Percentiles rank a stretch among this genome's conserved stretches.
Evolutionary conservation across 2,797 vertebrate species (phyloP).

Genomic region (Scolopax bukidnonensis): DNA sequence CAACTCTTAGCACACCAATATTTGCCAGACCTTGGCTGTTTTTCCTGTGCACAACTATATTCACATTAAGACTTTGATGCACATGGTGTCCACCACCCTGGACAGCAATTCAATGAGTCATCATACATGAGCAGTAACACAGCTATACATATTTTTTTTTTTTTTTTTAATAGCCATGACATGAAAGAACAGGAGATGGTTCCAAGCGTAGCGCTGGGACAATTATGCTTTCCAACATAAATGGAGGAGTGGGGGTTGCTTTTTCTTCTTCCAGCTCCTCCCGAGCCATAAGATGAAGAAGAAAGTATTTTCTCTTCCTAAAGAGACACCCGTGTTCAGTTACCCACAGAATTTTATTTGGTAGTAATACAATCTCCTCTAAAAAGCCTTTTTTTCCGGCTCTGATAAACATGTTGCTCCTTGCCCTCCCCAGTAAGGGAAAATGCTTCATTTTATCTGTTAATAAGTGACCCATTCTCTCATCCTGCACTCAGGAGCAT

Average conservation of each 20-base stretch:
- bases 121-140: background rate
- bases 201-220: background rate
- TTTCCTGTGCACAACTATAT: background rate
- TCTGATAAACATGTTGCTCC: background rate
- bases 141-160: background rate
- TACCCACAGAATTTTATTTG: background rate
- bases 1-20: rapidly evolving
- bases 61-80: background rate
- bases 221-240: background rate
- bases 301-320: background rate
- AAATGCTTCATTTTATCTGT: background rate
- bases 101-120: background rate
- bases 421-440: background rate
- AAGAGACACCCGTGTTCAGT: background rate
- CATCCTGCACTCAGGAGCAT: background rate
- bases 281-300: background rate
- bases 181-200: background rate
- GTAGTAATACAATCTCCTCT: background rate
- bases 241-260: background rate
- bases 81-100: background rate
- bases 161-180: background rate
- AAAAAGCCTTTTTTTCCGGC: background rate
- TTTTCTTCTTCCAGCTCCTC: background rate
- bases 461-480: background rate
- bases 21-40: background rate